Base-by-base conservation (phyloP, 2,113 vertebrate genomes). In the Phalacrocorax brasilianus region DNA sequence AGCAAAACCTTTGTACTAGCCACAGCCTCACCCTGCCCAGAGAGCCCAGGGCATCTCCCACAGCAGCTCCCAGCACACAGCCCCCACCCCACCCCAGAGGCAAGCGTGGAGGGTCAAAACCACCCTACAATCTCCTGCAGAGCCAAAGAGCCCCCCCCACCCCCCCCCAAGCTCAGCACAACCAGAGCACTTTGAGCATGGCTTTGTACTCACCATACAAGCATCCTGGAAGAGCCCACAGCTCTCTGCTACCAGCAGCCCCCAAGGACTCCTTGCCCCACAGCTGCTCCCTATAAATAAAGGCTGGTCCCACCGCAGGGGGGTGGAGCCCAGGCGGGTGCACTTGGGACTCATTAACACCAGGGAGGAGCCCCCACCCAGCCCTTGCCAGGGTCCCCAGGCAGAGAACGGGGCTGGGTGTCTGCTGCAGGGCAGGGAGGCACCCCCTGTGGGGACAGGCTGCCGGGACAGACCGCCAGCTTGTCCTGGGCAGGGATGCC, bases 261-360 rank as follows among this genome's bases (percentile, higher is more conserved):
- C 18, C 19, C 18, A 1, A 17, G 8, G 1, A 4, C 14, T 15
- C 9, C 16, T 2, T 2, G 0, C 2, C 32, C 15, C 1, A 0
- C 13, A 9, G 47, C 63, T 55, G 28, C 78, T 40, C 27, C 33
- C 19, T 14, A 20, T 33, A 47, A 53, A 33, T 20, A 20, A 5
- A 11, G 32, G 17, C 45, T 4, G 45, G 52, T 3, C 61, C 32
- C 44, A 32, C 8, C 50, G 6, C 35, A 4, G 44, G 0, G 14
- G 50, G 61, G 26, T 3, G 44, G 67, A n/a, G 9, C 50, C 14
- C 85, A 38, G 65, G 27, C 53, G 33, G 17, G 11, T 8, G 26
- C 63, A 32, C 7, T 5, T 87, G 38, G 32, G 32, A 4, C 20
- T 12, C 38, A 1, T 35, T 35, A 24, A 12, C 30, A 20, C 32